A percentile compares a stretch with the other conserved stretches of the same genome.
Conservation (phyloP, 2,797 vertebrate species). For the Protonibea diacanthus region DNA sequence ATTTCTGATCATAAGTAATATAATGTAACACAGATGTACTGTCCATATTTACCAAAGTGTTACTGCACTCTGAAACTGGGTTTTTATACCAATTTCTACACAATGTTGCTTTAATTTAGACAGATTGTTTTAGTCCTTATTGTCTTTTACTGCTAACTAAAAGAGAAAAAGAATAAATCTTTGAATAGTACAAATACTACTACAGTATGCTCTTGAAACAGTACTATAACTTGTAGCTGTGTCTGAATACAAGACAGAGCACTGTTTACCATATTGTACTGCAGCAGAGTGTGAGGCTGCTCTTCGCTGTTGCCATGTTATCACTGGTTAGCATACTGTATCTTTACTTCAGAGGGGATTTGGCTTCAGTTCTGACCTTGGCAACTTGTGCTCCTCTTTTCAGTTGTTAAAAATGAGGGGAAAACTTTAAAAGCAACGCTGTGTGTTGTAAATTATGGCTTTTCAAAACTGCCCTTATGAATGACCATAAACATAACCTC, state of each 20-base stretch:
- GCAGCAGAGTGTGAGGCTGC: constrained; percentile 5
- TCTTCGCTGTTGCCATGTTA: constrained; percentile 36
- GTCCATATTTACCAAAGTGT: no score
- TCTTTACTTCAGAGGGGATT: constrained; percentile 38
- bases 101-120: no score
- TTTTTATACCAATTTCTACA: no score
- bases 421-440: constrained; percentile 40
- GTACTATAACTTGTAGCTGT: neutral
- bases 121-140: neutral
- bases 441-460: constrained; percentile 44
- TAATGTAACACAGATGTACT: no score
- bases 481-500: constrained; percentile 70
- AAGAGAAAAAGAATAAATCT: neutral
- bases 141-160: no score
- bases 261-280: neutral
- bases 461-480: constrained; percentile 55
- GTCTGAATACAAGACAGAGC: neutral
- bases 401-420: constrained; percentile 51
- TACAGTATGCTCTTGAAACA: neutral
- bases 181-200: constrained; percentile 3
- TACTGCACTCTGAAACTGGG: no score
- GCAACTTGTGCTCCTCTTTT: constrained; percentile 45
- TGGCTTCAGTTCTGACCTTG: constrained; percentile 54
- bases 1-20: no score
- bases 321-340: constrained; percentile 27